Percentiles rank a stretch among this genome's conserved stretches.
These are phyloP conservation scores for Himalopsyche japonica DNA, from an alignment of 2,888 invertebrate genomes.

Conservation along the genomic window DNA sequence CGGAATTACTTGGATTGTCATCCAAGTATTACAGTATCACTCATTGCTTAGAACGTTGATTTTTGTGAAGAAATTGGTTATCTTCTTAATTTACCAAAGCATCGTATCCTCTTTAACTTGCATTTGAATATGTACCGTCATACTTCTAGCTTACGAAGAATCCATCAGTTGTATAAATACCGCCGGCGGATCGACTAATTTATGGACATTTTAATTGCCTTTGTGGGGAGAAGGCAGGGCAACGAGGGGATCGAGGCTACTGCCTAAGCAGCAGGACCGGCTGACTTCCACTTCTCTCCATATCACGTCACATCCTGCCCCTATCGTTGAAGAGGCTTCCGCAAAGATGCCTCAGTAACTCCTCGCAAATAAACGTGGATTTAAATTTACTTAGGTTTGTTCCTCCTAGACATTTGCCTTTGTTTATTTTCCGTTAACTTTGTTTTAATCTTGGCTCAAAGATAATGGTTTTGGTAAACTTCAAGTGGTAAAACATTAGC, in stretches of 20 bases:
- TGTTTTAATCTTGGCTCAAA: background rate
- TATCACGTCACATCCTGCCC: background rate
- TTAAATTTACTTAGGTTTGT: background rate
- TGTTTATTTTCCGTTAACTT: background rate
- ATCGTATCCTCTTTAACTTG: background rate
- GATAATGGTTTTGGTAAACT: background rate
- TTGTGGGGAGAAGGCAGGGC: conserved; percentile 24
- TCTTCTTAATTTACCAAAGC: background rate
- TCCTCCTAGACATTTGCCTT: background rate
- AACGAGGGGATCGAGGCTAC: background rate
- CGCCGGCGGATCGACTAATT: conserved; percentile 32
- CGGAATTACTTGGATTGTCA: too few relatives aligned
- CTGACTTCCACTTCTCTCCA: background rate
- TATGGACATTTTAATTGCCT: conserved; percentile 41
- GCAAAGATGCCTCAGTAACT: background rate
- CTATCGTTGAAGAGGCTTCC: background rate
- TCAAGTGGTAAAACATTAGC: background rate
- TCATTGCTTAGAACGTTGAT: too few relatives aligned
- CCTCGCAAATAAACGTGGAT: background rate
- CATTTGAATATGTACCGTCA: background rate
- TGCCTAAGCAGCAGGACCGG: background rate
- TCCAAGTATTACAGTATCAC: too few relatives aligned
- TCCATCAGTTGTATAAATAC: conserved; percentile 37
- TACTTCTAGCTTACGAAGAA: conserved; percentile 5
- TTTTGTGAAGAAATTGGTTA: too few relatives aligned